Percentiles rank a stretch among this genome's conserved stretches.
phyloP scores from a whole-genome alignment of 1,140 invertebrate genomes.

The Cecropterus lyciades region DNA sequence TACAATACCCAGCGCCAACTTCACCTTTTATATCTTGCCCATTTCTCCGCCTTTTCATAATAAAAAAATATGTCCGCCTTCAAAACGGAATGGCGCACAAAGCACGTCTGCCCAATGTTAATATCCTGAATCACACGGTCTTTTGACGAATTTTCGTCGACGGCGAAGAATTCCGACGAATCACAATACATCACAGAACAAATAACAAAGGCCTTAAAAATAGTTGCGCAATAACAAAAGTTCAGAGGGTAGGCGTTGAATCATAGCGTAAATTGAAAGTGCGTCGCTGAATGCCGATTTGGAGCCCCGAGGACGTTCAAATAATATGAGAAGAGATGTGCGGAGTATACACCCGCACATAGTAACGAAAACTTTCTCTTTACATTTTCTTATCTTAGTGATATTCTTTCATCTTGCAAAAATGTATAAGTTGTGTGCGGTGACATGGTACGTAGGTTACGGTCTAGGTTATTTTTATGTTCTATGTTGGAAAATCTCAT shows the following conservation, averaged over 20 bases:
- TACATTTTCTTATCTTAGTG: not conserved
- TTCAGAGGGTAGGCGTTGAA: slow-evolving; percentile 28
- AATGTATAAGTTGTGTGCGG: too few species aligned
- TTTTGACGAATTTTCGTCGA: slow-evolving; percentile 28
- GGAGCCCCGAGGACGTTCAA: slow-evolving; percentile 14
- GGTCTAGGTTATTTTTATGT: too few species aligned
- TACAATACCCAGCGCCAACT: too few species aligned
- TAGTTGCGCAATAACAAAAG: slow-evolving; percentile 36
- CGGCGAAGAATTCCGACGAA: slow-evolving; percentile 24
- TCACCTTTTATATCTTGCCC: not conserved
- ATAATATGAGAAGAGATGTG: slow-evolving; percentile 13
- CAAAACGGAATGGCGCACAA: slow-evolving; percentile 9
- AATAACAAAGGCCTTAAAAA: slow-evolving; percentile 36
- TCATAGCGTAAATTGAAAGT: slow-evolving; percentile 34
- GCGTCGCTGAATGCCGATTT: slow-evolving; percentile 33
- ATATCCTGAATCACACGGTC: slow-evolving; percentile 14
- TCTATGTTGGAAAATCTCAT: too few species aligned
- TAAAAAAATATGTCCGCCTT: not conserved
- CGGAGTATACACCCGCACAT: not conserved
- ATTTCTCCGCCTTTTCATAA: not conserved
- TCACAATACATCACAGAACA: slow-evolving; percentile 34
- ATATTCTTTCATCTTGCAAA: not conserved
- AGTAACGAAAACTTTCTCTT: not conserved
- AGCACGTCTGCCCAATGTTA: slow-evolving; percentile 20
- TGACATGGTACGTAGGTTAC: too few species aligned